A percentile compares a stretch with the other conserved stretches of the same genome.
Evolutionary conservation across 2,888 invertebrate genomes (phyloP).

Genomic region (Muscina levida): DNA sequence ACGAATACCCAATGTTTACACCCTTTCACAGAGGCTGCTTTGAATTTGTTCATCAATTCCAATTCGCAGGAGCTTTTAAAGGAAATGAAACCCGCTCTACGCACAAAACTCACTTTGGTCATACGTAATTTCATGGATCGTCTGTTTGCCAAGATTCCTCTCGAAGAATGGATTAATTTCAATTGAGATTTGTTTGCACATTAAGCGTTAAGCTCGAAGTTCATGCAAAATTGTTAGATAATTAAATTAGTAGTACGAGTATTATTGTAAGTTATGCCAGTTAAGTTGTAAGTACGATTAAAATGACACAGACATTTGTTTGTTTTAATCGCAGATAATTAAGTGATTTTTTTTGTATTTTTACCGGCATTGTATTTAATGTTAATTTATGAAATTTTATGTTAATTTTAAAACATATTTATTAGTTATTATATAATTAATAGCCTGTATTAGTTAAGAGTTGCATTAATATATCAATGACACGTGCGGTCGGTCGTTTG

Average conservation of each 20-base stretch:
- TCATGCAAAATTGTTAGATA: neutral
- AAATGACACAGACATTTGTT: too few relatives aligned
- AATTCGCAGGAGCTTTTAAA: conserved; percentile 91
- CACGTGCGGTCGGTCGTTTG: too few relatives aligned
- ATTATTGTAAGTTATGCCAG: too few relatives aligned
- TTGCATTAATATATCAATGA: too few relatives aligned
- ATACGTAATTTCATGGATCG: conserved; percentile 88
- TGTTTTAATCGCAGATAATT: neutral
- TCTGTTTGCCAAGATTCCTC: conserved; percentile 88
- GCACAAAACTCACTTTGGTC: conserved; percentile 87
- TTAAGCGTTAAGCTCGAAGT: conserved; percentile 11
- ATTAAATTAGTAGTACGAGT: too few relatives aligned
- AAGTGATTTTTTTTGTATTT: neutral
- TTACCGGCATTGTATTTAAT: neutral
- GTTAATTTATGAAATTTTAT: neutral
- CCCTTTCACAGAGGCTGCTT: conserved; percentile 85
- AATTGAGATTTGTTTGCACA: too few relatives aligned
- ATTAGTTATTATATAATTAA: neutral
- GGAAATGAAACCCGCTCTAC: conserved; percentile 92
- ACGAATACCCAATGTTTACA: too few relatives aligned
- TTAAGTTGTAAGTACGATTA: neutral
- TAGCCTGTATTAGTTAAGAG: too few relatives aligned
- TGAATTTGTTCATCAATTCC: conserved; percentile 92
- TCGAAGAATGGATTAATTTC: conserved; percentile 86
- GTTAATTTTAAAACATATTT: conserved; percentile 1